phyloP scores from a whole-genome alignment of 2,113 vertebrate genomes.

The Bubo scandiacus region DNA sequence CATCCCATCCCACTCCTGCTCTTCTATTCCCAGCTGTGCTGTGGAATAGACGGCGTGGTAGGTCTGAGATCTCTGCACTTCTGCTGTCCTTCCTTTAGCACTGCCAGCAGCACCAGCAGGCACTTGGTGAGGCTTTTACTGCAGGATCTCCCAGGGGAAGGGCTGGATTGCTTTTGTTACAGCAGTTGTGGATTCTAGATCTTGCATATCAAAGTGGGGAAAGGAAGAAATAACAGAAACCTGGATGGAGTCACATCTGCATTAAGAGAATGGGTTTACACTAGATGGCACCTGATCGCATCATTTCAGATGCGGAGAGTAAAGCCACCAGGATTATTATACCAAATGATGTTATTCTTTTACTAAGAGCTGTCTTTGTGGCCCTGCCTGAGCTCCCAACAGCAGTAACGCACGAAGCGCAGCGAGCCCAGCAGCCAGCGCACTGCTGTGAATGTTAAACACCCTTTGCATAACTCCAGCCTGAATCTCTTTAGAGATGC shows the following conservation, averaged over 20 bases:
- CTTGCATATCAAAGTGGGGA: background rate
- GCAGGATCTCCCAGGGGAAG: background rate
- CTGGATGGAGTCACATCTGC: background rate
- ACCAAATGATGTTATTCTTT: background rate
- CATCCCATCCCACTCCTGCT: background rate
- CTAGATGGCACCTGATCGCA: background rate
- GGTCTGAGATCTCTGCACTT: background rate
- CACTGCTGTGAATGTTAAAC: slow-evolving; percentile 58
- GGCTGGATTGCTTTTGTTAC: background rate
- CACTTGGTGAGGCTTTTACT: background rate
- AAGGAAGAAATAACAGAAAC: background rate
- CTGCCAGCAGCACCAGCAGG: background rate
- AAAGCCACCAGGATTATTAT: background rate
- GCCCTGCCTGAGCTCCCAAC: background rate
- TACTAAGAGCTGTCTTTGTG: background rate
- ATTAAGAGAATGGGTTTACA: background rate
- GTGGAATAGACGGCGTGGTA: background rate
- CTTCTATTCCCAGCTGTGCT: background rate
- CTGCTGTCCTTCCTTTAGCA: background rate
- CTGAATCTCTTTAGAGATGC: background rate
- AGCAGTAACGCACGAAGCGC: background rate
- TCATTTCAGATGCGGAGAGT: background rate
- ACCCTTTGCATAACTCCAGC: background rate
- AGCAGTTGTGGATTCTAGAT: background rate
- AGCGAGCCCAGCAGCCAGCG: slow-evolving; percentile 24